Evolutionary conservation across 2,113 vertebrate genomes (phyloP).

Genomic region (Anolis sagrei): DNA sequence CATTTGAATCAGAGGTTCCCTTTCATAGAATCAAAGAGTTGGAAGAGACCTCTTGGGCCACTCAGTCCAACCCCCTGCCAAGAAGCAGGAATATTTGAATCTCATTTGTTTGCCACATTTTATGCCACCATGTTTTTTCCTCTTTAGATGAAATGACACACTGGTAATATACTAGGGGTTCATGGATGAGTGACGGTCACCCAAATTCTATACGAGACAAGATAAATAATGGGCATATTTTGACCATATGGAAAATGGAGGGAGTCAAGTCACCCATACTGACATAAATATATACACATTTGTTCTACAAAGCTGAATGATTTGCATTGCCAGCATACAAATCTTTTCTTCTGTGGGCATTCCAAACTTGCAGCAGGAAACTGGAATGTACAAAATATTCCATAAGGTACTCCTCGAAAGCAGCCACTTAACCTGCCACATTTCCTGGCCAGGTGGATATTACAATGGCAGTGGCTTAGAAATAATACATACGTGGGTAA

Average conservation of each 20-base stretch:
- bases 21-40: too few relatives aligned
- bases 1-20: conserved; percentile 55
- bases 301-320: conserved; percentile 74
- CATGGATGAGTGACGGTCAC: conserved; percentile 71
- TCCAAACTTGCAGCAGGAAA: conserved; percentile 74
- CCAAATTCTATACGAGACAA: conserved; percentile 77
- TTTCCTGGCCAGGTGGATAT: conserved; percentile 51
- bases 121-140: conserved; percentile 54
- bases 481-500: conserved; percentile 45
- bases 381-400: conserved; percentile 79
- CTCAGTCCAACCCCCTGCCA: too few relatives aligned
- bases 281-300: conserved; percentile 79
- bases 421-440: conserved; percentile 48
- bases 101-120: conserved; percentile 62
- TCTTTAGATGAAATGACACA: conserved; percentile 60
- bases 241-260: conserved; percentile 59
- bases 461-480: conserved; percentile 8
- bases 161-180: conserved; percentile 54
- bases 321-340: conserved; percentile 81
- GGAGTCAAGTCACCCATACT: conserved; percentile 64
- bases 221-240: conserved; percentile 74
- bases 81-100: too few relatives aligned
- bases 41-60: too few relatives aligned
- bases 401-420: conserved; percentile 60
- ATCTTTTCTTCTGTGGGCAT: conserved; percentile 59